Percentiles rank a stretch among this genome's conserved stretches.
Evolutionary conservation across 2,797 vertebrate genomes (phyloP).

Genomic region (Schizopygopsis pylzovi): DNA sequence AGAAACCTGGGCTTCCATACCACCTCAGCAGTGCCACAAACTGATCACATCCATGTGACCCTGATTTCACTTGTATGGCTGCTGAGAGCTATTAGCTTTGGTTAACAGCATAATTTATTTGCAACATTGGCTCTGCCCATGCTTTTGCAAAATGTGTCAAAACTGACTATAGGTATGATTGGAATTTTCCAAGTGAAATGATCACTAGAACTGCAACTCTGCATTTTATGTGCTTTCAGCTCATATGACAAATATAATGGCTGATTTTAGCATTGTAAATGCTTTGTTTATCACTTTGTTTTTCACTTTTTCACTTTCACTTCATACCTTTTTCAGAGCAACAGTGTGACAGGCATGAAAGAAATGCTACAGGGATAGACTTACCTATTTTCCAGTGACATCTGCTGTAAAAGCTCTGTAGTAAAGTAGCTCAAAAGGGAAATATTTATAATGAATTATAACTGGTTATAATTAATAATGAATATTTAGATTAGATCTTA

Average conservation of each 20-base stretch:
- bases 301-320: too few species aligned
- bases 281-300: constrained; percentile 1
- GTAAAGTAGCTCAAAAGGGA: too few species aligned
- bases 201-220: neutral
- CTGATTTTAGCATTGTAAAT: constrained; percentile 8
- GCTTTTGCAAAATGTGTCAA: constrained; percentile 17
- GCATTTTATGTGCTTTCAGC: constrained; percentile 1
- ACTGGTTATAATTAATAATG: too few species aligned
- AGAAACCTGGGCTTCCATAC: too few species aligned
- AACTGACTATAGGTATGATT: neutral
- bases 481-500: too few species aligned
- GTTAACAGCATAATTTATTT: neutral
- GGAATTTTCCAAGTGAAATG: constrained; percentile 5
- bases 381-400: neutral
- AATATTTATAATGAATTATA: too few species aligned
- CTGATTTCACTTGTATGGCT: neutral
- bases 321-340: neutral
- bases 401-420: neutral
- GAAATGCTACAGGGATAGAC: neutral
- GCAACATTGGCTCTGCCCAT: constrained; percentile 1
- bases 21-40: too few species aligned
- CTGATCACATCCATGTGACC: too few species aligned
- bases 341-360: neutral
- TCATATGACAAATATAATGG: neutral
- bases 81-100: constrained; percentile 5